Base-by-base conservation (phyloP, 2,797 vertebrate genomes). In the Myripristis jacobus region DNA sequence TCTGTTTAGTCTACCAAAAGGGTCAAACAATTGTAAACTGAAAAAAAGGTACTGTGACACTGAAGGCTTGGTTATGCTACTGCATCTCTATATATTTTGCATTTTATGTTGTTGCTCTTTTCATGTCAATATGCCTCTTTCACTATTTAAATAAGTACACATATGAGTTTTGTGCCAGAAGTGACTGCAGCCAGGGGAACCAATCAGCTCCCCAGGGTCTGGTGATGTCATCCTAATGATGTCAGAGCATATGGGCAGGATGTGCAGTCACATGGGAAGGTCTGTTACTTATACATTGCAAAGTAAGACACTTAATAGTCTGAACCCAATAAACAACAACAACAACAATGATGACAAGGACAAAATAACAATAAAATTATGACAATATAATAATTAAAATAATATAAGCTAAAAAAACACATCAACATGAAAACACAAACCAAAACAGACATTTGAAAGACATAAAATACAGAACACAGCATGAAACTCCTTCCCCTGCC, bases 241-340 rank as follows among this genome's bases (percentile, higher is more conserved):
- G 82, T 91, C 87, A 91, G 87, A 89, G 88, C 81, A 83, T 91
- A 82, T 88, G 84, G 80, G 83, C 80, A 85, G 80, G 71, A 80
- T 91, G 89, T 92, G 93, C 93, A 94, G 93, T 94, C 92, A 94
- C 93, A 93, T 53, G 91, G 93, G 92, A 91, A 89, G 84, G 81
- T 87, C 85, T 90, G 91, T 91, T 87, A 83, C 91, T 89, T 86
- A 90, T 81, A 89, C 88, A 83, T 91, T 85, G 90, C 80, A 89
- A 91, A 85, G 87, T 87, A 91, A 93, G 86, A 86, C 87, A 92
- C 89, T 92, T 83, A 87, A 90, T 83, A 77, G 81, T 92, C 89
- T 87, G 87, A 93, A 92, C 91, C 88, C 70, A 86, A 92, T 88
- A 86, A 89, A 92, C 88, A 92, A 87, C 77, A 90, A 84, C 80